Evolutionary conservation across 2,113 vertebrate species (phyloP).

Genomic region (Myotis yumanensis): DNA sequence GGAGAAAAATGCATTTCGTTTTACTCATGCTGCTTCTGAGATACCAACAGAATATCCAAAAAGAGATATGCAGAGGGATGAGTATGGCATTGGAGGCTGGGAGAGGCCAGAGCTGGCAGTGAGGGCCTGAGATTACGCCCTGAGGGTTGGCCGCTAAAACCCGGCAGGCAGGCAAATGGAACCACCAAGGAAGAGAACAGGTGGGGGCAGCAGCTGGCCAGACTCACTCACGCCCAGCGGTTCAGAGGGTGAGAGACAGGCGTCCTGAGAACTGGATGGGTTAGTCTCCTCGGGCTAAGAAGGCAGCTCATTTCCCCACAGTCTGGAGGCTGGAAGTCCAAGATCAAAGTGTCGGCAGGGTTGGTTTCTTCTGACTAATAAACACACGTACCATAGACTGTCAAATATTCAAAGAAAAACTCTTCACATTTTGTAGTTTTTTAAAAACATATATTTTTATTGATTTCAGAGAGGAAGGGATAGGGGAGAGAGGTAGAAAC

Average conservation of each 20-base stretch:
- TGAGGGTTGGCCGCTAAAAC: neutral
- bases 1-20: neutral
- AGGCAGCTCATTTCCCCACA: neutral
- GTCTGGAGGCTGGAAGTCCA: neutral
- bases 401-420: neutral
- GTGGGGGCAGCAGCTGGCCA: neutral
- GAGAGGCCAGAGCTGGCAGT: neutral
- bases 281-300: too few relatives aligned
- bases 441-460: too few relatives aligned
- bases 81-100: neutral
- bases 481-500: too few relatives aligned
- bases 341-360: too few relatives aligned
- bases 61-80: rapidly evolving
- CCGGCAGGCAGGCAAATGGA: neutral
- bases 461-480: too few relatives aligned
- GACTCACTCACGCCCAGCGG: too few relatives aligned
- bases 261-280: neutral
- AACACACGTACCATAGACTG: neutral
- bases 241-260: neutral
- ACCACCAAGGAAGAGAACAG: neutral
- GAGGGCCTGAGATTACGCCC: neutral
- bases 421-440: neutral
- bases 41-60: neutral
- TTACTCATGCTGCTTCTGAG: neutral
- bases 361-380: neutral